Conservation (phyloP, 1,140 invertebrate genomes). For the Drosophila grimshawi region DNA sequence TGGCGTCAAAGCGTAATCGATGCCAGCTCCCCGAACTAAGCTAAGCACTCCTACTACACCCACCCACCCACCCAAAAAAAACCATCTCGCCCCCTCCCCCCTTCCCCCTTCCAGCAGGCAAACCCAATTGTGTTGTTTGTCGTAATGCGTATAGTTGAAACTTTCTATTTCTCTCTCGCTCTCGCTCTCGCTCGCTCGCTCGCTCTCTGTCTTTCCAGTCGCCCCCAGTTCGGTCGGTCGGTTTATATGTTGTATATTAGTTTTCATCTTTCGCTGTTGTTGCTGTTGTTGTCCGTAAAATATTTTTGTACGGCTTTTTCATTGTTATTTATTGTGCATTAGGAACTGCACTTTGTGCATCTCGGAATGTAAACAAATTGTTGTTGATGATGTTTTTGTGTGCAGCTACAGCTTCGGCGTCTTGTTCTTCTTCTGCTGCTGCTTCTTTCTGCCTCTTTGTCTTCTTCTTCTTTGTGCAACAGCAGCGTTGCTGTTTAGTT, state of each 20-base stretch:
- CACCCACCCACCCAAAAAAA: neutral
- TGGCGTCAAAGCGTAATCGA: slow-evolving; percentile 59
- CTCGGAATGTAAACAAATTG: slow-evolving; percentile 43
- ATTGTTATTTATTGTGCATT: slow-evolving; percentile 54
- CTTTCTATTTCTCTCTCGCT: slow-evolving; percentile 1
- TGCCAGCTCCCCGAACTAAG: slow-evolving; percentile 41
- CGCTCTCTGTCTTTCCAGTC: no score
- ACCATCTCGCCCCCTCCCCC: neutral
- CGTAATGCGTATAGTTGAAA: slow-evolving; percentile 44
- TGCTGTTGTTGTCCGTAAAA: slow-evolving; percentile 8
- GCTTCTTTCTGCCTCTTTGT: neutral
- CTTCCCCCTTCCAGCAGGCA: neutral
- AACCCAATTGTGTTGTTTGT: slow-evolving; percentile 15
- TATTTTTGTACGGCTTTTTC: slow-evolving; percentile 28
- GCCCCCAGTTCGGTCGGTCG: neutral
- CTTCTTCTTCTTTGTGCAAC: neutral
- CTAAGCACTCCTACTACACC: neutral
- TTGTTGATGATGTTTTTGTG: slow-evolving; percentile 17
- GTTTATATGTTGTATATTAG: slow-evolving; percentile 27
- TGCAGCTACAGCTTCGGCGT: no score
- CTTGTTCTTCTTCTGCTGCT: neutral
- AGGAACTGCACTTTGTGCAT: slow-evolving; percentile 37
- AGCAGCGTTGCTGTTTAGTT: neutral
- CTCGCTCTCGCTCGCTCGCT: neutral
- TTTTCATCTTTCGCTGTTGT: slow-evolving; percentile 12